Evolutionary conservation across 2,888 invertebrate species (phyloP), one percentile per base, ranked within the genome.

Genomic region (Volucella inflata): DNA sequence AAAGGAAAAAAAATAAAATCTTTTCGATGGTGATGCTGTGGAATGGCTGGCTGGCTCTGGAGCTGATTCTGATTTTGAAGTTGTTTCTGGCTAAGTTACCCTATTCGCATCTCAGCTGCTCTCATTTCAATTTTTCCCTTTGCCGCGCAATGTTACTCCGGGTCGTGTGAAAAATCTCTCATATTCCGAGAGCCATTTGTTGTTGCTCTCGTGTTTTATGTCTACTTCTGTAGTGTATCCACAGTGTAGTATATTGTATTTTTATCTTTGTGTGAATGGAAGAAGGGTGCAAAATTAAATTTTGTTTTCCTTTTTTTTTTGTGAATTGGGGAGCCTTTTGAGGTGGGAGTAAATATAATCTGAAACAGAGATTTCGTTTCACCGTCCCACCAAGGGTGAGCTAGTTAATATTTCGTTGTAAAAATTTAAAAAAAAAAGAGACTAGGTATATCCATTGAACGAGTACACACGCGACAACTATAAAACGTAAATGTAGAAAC

Each of bases 91-190:
- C 30, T 30, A 30, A 30, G 30, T 85, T 85, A 80, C 67, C 85
- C 60, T 84, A 79, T 75, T 80, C 80, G 80, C 80, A 85, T 80
- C 85, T 81, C 85, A 85, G 85, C 85, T 80, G 85, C 68, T 85
- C 85, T 85, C 80, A 70, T 85, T 85, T 81, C 71, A 76, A 80
- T 77, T 85, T 57, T 53, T 62, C 68, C 70, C 46, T 46, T 21
- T 46, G 62, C 50, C 72, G 55, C 48, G 68, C 42, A 30, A 46
- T 2, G 6, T 38, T 21, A 16, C n/a, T 16, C 50, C 48, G 55
- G 64, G 42, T 62, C 57, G 64, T 46, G 51, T 79, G 48, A 64
- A 57, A 60, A 75, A 53, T 84, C 64, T 84, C 65, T 55, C 53
- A 68, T 78, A 21, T 77, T 60, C 50, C 46, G n/a, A 38, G 42